Percentiles rank a stretch among this genome's conserved stretches.
Conservation (phyloP, 2,888 invertebrate species). For the Pristionchus maxplancki region DNA sequence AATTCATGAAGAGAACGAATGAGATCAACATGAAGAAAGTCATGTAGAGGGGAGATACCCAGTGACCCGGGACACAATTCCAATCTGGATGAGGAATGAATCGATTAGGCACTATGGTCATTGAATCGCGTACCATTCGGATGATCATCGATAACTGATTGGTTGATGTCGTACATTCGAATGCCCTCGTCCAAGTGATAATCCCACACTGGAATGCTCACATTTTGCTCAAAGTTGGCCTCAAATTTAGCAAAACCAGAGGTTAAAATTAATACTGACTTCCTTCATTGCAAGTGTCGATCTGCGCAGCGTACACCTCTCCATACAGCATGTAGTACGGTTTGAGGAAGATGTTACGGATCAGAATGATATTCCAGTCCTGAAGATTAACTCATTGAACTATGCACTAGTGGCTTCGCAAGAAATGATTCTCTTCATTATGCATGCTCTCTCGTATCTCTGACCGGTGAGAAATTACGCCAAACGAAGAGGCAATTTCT, state of each 20-base stretch:
- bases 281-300: slow-evolving; percentile 82
- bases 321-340: slow-evolving; percentile 99
- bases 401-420: no score
- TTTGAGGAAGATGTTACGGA: slow-evolving; percentile 92
- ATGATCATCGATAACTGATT: not conserved
- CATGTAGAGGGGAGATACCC: slow-evolving; percentile 95
- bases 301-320: slow-evolving; percentile 95
- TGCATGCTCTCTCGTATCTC: not conserved
- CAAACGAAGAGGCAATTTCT: not conserved
- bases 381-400: no score
- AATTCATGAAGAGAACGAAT: slow-evolving; percentile 95
- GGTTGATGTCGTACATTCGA: slow-evolving; percentile 61
- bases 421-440: not conserved
- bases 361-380: slow-evolving; percentile 82
- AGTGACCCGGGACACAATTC: slow-evolving; percentile 79
- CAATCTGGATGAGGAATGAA: no score
- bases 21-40: slow-evolving; percentile 95
- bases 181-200: slow-evolving; percentile 63
- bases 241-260: not conserved
- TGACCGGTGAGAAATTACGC: no score
- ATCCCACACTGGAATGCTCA: slow-evolving; percentile 61
- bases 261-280: slow-evolving; percentile 52
- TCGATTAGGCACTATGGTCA: no score
- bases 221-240: not conserved
- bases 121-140: not conserved